phyloP scores from a whole-genome alignment of 2,797 vertebrate species.

The Leucoraja ocellata region DNA sequence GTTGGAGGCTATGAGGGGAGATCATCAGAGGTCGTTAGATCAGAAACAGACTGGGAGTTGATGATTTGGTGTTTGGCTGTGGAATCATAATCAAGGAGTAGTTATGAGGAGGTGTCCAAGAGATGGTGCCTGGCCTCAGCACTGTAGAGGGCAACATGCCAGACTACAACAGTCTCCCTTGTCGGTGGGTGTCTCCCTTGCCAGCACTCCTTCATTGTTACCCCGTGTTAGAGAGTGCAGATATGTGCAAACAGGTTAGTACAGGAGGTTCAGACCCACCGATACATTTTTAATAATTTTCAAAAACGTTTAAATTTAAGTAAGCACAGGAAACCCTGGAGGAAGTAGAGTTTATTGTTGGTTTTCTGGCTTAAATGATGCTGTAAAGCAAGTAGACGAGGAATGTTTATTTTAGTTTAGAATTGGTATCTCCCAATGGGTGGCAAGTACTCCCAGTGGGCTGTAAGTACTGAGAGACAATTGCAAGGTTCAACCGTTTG shows the following conservation, averaged over 20 bases:
- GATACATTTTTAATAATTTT: neutral
- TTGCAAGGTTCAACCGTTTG: neutral
- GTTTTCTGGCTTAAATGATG: neutral
- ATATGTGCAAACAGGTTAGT: neutral
- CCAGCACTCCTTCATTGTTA: neutral
- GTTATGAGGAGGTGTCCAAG: no score
- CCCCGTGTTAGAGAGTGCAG: neutral
- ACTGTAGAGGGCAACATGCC: no score
- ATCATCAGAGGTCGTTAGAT: no score
- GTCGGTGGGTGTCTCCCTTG: no score
- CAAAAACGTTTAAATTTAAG: neutral
- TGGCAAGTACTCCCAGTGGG: no score
- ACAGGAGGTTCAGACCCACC: neutral
- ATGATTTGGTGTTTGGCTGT: no score
- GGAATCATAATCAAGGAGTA: no score
- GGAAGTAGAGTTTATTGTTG: no score
- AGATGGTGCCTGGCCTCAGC: no score
- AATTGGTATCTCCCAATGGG: neutral
- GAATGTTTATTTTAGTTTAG: neutral
- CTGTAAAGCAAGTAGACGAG: neutral
- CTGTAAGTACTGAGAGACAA: neutral
- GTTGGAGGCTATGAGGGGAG: no score
- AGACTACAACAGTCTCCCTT: no score
- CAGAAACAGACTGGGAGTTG: no score
- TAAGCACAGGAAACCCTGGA: neutral